Percentiles rank a stretch among this genome's conserved stretches.
Evolutionary conservation across 2,888 invertebrate genomes (phyloP).

Genomic region (Atherix ibis): DNA sequence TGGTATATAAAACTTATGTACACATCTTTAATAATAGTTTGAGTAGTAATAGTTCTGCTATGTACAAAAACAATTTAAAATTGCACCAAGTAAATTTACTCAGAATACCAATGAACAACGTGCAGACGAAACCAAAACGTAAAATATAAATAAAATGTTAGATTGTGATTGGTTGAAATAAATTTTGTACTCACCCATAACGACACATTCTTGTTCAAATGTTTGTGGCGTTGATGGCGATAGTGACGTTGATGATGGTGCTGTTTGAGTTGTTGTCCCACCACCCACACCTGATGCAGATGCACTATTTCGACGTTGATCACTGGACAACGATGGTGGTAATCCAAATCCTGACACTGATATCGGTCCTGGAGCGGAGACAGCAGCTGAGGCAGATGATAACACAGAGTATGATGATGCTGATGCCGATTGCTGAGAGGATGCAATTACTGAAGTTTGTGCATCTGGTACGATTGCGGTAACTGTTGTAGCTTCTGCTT

Average conservation of each 20-base stretch:
- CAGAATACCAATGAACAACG: too few relatives aligned
- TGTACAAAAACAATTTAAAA: too few relatives aligned
- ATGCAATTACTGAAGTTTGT: conserved; percentile 26
- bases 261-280: conserved; percentile 11
- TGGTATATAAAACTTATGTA: too few relatives aligned
- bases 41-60: too few relatives aligned
- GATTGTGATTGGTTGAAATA: too few relatives aligned
- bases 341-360: conserved; percentile 7
- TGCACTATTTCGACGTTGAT: conserved; percentile 8
- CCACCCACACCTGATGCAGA: conserved; percentile 10
- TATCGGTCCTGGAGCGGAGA: conserved; percentile 3
- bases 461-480: conserved; percentile 13
- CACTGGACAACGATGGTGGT: conserved; percentile 10
- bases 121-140: too few relatives aligned
- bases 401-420: conserved; percentile 7
- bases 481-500: conserved; percentile 19
- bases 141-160: too few relatives aligned
- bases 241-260: conserved; percentile 10
- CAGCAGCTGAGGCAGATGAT: conserved; percentile 2
- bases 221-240: conserved; percentile 15
- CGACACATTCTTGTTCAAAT: conserved; percentile 30
- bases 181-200: conserved; percentile 36
- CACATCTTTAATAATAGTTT: too few relatives aligned
- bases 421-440: conserved; percentile 22
- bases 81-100: too few relatives aligned